These are phyloP conservation scores for Siderastrea radians DNA, from an alignment of 92 coral and sea anemone genomes.

Conservation along the genomic window DNA sequence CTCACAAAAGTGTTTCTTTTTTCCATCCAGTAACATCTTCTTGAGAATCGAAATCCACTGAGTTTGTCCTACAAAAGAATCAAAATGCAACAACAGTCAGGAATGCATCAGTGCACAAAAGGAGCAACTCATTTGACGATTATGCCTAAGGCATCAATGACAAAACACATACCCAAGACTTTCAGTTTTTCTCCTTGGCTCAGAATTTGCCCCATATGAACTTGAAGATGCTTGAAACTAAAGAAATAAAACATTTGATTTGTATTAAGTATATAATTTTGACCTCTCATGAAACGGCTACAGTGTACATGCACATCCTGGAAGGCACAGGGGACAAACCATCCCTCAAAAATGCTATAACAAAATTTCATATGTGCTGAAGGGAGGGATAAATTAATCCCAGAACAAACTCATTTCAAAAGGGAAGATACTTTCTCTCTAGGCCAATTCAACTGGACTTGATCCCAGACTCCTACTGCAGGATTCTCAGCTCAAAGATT, in stretches of 20 bases:
- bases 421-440: no score
- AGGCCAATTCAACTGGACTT: no score
- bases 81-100: not conserved
- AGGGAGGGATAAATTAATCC: no score
- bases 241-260: not conserved
- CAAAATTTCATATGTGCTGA: no score
- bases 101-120: not conserved
- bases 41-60: slow-evolving; percentile 83
- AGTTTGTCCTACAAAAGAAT: slow-evolving; percentile 57
- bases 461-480: no score
- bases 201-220: slow-evolving; percentile 43
- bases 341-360: no score
- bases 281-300: no score
- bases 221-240: slow-evolving; percentile 63
- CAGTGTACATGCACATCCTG: no score
- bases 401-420: no score
- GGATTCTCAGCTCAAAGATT: no score
- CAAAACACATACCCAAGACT: slow-evolving; percentile 44
- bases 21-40: slow-evolving; percentile 71
- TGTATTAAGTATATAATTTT: no score
- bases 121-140: not conserved
- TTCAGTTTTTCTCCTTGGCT: slow-evolving; percentile 39
- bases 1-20: slow-evolving; percentile 75
- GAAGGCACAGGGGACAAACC: no score
- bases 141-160: not conserved